phyloP scores from a whole-genome alignment of 2,113 vertebrate species.

The Colius striatus region DNA sequence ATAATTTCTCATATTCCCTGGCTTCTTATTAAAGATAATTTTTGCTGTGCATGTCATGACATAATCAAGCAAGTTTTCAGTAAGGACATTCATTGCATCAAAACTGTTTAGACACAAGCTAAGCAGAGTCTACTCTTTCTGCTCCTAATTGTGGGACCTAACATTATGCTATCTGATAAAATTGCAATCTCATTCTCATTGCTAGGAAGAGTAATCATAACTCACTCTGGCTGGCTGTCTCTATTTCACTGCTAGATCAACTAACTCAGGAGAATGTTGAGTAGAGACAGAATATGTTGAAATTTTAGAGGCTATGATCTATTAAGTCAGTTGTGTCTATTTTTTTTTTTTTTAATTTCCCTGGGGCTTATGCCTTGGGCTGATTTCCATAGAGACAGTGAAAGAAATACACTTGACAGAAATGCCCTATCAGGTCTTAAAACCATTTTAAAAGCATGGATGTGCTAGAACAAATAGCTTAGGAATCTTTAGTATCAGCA shows the following conservation, averaged over 20 bases:
- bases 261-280: background rate
- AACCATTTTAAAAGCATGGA: background rate
- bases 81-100: background rate
- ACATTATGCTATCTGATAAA: background rate
- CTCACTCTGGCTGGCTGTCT: background rate
- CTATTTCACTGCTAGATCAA: background rate
- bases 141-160: background rate
- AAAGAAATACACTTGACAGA: background rate
- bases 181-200: background rate
- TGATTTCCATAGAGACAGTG: background rate
- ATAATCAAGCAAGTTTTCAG: background rate
- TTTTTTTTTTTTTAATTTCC: background rate
- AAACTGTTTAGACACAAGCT: background rate
- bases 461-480: background rate
- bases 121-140: background rate
- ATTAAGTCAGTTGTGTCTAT: background rate
- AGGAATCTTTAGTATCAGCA: background rate
- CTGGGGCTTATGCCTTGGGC: background rate
- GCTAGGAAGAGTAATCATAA: background rate
- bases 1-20: background rate
- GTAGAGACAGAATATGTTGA: background rate
- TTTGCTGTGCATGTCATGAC: background rate
- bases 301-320: background rate
- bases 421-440: background rate
- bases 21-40: background rate